phyloP scores from a whole-genome alignment of 2,113 vertebrate species.

The Saccopteryx bilineata region DNA sequence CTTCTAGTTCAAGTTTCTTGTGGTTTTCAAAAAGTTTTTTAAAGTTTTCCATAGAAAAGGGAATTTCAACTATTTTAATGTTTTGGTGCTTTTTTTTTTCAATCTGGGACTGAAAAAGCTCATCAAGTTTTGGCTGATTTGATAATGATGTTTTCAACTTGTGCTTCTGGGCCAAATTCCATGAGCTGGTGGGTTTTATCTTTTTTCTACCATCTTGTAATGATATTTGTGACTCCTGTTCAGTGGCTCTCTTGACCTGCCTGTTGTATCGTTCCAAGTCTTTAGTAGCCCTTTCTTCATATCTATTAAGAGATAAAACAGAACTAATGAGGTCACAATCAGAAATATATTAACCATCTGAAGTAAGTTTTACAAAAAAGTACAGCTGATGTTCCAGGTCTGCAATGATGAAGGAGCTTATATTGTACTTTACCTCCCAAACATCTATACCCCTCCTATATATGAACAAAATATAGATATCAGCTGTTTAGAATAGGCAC shows the following conservation, averaged over 20 bases:
- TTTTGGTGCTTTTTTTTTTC: constrained; percentile 87
- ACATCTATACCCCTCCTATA: not conserved
- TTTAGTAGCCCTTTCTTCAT: constrained; percentile 93
- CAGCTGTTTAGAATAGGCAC: constrained; percentile 15
- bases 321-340: constrained; percentile 46
- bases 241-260: constrained; percentile 88
- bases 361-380: constrained; percentile 49
- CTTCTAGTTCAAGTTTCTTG: constrained; percentile 74
- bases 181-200: constrained; percentile 41
- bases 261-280: constrained; percentile 90
- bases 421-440: not conserved
- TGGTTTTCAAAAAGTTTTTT: constrained; percentile 87
- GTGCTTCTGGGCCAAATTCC: constrained; percentile 84
- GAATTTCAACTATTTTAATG: constrained; percentile 87
- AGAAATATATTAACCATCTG: constrained; percentile 24
- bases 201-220: constrained; percentile 84
- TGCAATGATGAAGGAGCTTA: not conserved
- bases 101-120: constrained; percentile 90
- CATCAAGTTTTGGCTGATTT: constrained; percentile 93
- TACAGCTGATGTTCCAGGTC: not conserved
- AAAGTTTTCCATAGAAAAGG: constrained; percentile 91
- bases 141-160: constrained; percentile 90
- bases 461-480: constrained; percentile 11
- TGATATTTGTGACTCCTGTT: constrained; percentile 73
- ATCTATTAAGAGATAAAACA: constrained; percentile 86